Evolutionary conservation across 1,140 invertebrate genomes (phyloP), one percentile per base, ranked within the genome.

Genomic region (Dreissena polymorpha): DNA sequence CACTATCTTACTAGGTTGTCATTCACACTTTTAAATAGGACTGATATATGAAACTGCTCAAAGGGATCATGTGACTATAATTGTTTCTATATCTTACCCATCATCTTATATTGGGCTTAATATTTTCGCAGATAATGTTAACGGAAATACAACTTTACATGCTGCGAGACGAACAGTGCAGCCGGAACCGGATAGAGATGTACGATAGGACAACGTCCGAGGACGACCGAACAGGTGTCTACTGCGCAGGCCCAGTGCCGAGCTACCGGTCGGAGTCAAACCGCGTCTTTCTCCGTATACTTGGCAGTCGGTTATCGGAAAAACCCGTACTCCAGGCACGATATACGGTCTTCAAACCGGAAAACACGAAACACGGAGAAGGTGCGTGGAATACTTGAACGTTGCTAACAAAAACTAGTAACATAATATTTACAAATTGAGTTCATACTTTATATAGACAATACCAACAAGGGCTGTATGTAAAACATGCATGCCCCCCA

Each of bases 311-410:
- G 29, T 50, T 83, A 16, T 76, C 81, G 0, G 67, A 77, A 65
- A 83, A 83, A 77, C 81, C 81, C 6, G 74, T 77, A 10, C 25
- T 83, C n/a, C 69, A 60, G 68, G 81, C 25, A 18, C 21, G 72
- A 25, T 83, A 83, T 55, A 83, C 81, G 13, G 71, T 82, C 13
- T 82, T 67, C 55, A 64, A 29, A 67, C 70, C 79, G n/a, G 68
- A 57, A 29, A 82, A 55, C 10, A 68, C 29, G 21, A 39, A 50
- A 8, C 25, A 39, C 14, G 68, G 68, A 70, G 8, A 14, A 70
- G 39, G 68, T 39, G 39, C 39, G 39, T 39, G 39, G 39, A 2
- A 5, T 39, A 39, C 39, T 39, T 39, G 39, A 39, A 39, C 39
- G 2, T 39, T 5, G 2, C 2, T 2, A 39, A 5, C 39, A 39